Base-by-base conservation (phyloP, 2,888 invertebrate species). In the Drosophila prolongata region DNA sequence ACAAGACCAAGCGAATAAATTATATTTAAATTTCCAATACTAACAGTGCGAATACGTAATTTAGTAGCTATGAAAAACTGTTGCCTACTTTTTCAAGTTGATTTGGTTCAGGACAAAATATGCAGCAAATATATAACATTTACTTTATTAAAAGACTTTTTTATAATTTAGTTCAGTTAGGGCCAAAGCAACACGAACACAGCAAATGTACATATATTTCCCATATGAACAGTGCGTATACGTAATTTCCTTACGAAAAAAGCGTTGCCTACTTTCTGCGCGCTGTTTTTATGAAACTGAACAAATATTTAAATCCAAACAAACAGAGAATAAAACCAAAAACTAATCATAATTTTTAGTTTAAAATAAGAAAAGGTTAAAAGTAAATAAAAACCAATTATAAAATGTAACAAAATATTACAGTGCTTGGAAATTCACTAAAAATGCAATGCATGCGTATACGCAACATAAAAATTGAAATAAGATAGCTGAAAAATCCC, bases 11-110 rank as follows among this genome's bases (percentile, higher is more conserved):
- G 2, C 34, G 13, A 49, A 19, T 49, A 35, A 35, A 35, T 19
- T 35, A 49, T 27, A 35, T 49, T 34, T 13, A 34, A 16, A 35
- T 19, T 35, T 34, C 2, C 35, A 35, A 19, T 35, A 35, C 34
- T 3, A 47, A 16, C 46, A 40, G 19, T 11, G 37, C 57, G 57
- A 19, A 56, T 60, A 37, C 35, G 34, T 14, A 24, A 46, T 43
- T 42, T 43, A 1, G 6, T 38, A 10, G n/a, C 10, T 10, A 5
- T 46, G 46, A 46, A 46, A 47, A 47, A 47, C 11, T 34, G 47
- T 30, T 10, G 13, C 4, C 1, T 3, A 24, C 0, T 57, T 57
- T 27, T 30, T 2, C 11, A 4, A 9, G 1, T n/a, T 3, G 1
- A 40, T 43, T n/a, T 19, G 1, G 6, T 11, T 19, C n/a, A 11